Evolutionary conservation across 2,888 invertebrate species (phyloP), one percentile per base, ranked within the genome.

Genomic region (Melieria crassipennis): DNA sequence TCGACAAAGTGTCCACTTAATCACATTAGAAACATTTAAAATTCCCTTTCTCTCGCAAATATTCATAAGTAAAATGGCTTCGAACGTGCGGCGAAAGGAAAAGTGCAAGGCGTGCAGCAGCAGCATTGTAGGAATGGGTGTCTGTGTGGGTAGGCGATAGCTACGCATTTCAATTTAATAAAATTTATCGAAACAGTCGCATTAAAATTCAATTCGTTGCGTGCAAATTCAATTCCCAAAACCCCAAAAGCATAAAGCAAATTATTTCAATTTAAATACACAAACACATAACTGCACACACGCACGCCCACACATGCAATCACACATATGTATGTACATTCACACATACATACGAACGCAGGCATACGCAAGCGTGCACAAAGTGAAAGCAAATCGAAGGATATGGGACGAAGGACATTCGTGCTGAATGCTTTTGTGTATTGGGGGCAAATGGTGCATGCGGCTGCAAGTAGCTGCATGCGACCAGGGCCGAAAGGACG

Each of bases 161-260:
- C 13, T 45, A 58, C 50, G 64, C 65, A 30, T 58, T 16, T 58
- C 10, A n/a, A 58, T 16, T 58, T 58, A 16, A 58, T 16, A 16
- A 58, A 58, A 58, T 58, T 58, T 58, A 58, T 58, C 58, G 58
- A 30, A 58, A 90, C 58, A 30, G 58, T 13, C 30, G 65, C 77
- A 83, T 83, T 83, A 78, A 81, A 81, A 81, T 84, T 84, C 82
- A 83, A 82, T 84, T 82, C 80, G 75, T 78, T 82, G 81, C 81
- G 83, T 84, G 84, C 79, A 84, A 84, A 83, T 83, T 83, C 79
- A 84, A 84, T 83, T 82, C 80, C 78, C 82, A 78, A 80, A 79
- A 79, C 78, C 80, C 79, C 78, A 79, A 78, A 75, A 80, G 79
- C 81, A 81, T 81, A 77, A 81, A 79, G 79, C 77, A 79, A 82